Evolutionary conservation across 2,888 invertebrate genomes (phyloP), one percentile per base, ranked within the genome.

Genomic region (Coleophora deauratella): DNA sequence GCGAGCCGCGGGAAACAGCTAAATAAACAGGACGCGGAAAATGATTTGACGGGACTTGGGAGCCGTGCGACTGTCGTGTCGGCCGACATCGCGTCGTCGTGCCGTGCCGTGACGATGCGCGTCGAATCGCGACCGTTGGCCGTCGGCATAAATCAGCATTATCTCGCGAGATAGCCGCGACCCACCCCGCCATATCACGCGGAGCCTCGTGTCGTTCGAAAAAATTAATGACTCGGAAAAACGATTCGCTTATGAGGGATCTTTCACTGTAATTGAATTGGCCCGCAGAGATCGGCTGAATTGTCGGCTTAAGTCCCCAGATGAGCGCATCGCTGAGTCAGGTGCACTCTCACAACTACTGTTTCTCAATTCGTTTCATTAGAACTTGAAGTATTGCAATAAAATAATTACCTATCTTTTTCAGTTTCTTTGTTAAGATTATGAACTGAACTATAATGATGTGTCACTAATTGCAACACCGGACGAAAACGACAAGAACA

Each of bases 161-260:
- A 86, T 86, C 86, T 86, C 73, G 73, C 74, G 80, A 85, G 85
- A 85, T 85, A 85, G 81, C 82, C 84, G 71, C 72, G 66, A 72
- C 74, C 72, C 75, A 68, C 75, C 74, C 76, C 70, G 77, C 74
- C 77, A 67, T 82, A 84, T 81, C 84, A 72, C 74, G 74, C 74
- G 66, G 64, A 64, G 72, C 72, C 78, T 76, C 69, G 80, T 82
- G 81, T 81, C 85, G 82, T 84, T 85, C 73, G 79, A 81, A 85
- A 84, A 85, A 85, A 82, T 85, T 85, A 84, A 85, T 85, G 85
- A 81, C 82, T 72, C 80, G 85, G 85, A 85, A 85, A 85, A 85
- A 84, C 84, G 85, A 84, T 84, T 82, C 85, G 82, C 84, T 85
- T 85, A 85, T 85, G 85, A 85, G 84, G 82, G 85, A 85, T 85